These are phyloP conservation scores for Clarias macrocephalus DNA, from an alignment of 2,113 vertebrate genomes.

Conservation along the genomic window DNA sequence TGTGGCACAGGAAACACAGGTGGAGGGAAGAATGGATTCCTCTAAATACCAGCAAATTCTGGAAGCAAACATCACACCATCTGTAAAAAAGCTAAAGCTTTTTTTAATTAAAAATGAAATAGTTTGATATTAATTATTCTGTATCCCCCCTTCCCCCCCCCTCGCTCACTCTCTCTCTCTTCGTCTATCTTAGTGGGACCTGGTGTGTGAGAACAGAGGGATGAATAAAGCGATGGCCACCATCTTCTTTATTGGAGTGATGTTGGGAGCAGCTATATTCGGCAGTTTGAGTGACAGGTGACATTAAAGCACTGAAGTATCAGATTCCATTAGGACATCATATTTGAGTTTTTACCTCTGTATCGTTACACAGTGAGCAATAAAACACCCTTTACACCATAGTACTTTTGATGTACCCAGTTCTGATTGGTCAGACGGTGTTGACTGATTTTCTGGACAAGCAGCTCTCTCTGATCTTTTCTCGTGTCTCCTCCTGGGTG, in stretches of 20 bases:
- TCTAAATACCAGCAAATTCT: no score
- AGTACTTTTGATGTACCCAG: background rate
- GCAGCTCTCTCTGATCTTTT: background rate
- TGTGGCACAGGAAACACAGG: no score
- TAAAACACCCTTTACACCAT: no score
- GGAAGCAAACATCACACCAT: no score
- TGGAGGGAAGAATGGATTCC: no score
- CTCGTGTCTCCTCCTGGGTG: background rate
- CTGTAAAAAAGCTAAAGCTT: no score
- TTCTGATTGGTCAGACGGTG: background rate
- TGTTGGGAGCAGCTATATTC: conserved; percentile 75
- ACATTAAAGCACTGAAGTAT: background rate
- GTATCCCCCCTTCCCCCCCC: background rate
- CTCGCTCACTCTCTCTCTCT: no score
- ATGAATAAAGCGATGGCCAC: conserved; percentile 76
- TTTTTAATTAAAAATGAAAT: no score
- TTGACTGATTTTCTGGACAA: background rate
- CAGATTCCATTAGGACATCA: background rate
- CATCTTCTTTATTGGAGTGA: conserved; percentile 84
- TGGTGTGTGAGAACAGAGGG: conserved; percentile 76
- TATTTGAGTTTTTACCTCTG: background rate
- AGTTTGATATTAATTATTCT: background rate
- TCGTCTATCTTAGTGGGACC: conserved; percentile 73
- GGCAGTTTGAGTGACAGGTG: conserved; percentile 86
- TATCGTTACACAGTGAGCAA: background rate